These are phyloP conservation scores for Siderastrea radians DNA, from an alignment of 92 coral and sea anemone species.

Conservation along the genomic window DNA sequence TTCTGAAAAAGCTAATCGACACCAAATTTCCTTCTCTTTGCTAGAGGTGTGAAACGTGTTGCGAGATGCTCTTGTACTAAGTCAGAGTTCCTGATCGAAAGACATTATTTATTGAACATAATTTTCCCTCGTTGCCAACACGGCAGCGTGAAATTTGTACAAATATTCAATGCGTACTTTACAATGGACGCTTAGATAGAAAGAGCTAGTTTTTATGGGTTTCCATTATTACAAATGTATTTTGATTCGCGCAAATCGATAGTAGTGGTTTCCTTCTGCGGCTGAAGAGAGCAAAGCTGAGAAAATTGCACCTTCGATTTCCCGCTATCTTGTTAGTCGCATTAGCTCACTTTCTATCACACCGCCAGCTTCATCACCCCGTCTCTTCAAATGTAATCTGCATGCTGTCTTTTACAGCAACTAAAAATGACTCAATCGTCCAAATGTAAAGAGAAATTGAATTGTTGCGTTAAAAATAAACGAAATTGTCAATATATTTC, in stretches of 20 bases:
- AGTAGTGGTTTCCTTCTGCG: not conserved
- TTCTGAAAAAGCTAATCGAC: conserved; percentile 59
- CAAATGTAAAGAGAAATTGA: not conserved
- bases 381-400: not conserved
- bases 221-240: not conserved
- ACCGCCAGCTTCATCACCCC: not conserved
- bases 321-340: conserved; percentile 46
- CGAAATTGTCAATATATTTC: not conserved
- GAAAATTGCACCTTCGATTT: conserved; percentile 42
- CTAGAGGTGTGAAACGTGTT: conserved; percentile 43
- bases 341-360: not conserved
- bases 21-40: conserved; percentile 61
- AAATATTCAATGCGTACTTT: conserved; percentile 11
- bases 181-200: not conserved
- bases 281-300: conserved; percentile 19
- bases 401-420: not conserved
- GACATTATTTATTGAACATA: conserved; percentile 47
- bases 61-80: conserved; percentile 13
- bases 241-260: not conserved
- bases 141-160: conserved; percentile 19
- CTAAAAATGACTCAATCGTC: not conserved
- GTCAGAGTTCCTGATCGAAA: conserved; percentile 31
- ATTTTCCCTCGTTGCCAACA: conserved; percentile 15
- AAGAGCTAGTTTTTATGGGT: not conserved
- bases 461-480: conserved; percentile 19